Evolutionary conservation across 2,797 vertebrate species (phyloP).

Genomic region (Falco novaeseelandiae): DNA sequence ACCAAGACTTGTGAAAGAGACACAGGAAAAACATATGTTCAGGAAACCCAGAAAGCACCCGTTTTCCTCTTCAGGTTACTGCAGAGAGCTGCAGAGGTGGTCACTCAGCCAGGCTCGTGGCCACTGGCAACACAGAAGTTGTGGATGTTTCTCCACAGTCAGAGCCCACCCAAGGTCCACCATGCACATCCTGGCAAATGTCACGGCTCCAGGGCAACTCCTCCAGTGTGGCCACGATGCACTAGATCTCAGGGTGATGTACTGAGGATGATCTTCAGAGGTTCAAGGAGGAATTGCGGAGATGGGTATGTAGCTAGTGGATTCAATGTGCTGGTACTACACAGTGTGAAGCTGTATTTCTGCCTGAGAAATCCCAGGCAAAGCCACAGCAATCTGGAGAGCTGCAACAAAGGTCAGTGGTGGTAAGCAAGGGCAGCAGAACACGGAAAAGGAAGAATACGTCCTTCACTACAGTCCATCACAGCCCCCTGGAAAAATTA

Average conservation of each 20-base stretch:
- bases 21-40: background rate
- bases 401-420: background rate
- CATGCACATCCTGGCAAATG: background rate
- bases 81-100: background rate
- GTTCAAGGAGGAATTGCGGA: background rate
- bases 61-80: background rate
- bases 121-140: background rate
- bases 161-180: background rate
- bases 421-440: background rate
- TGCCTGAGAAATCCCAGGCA: background rate
- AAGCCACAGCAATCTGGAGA: background rate
- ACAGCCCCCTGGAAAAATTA: background rate
- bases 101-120: background rate
- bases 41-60: background rate
- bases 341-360: background rate
- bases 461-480: background rate
- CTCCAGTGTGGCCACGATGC: background rate
- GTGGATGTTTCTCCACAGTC: background rate
- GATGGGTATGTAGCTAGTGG: fast-evolving
- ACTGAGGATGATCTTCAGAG: background rate
- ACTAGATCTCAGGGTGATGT: background rate
- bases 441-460: background rate
- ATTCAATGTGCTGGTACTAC: background rate
- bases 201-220: background rate
- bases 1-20: background rate